These are phyloP conservation scores for Desmophyllum pertusum DNA, from an alignment of 92 coral and sea anemone genomes.

Conservation along the genomic window DNA sequence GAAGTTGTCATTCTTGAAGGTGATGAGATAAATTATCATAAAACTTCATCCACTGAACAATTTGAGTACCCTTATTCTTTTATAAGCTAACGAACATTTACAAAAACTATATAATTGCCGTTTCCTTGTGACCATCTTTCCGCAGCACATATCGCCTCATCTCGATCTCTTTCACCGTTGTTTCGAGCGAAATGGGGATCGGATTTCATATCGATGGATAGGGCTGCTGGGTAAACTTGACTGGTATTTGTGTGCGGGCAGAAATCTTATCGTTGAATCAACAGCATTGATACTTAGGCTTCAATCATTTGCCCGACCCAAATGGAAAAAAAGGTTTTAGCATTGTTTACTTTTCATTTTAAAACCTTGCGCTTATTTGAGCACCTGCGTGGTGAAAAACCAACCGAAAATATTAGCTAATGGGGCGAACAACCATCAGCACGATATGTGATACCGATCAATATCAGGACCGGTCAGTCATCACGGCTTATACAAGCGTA, in stretches of 20 bases:
- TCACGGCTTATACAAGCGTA: background rate
- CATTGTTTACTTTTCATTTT: constrained; percentile 79
- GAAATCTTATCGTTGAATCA: constrained; percentile 59
- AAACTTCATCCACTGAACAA: background rate
- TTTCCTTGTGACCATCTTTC: background rate
- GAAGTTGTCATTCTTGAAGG: constrained; percentile 21
- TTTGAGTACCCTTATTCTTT: background rate
- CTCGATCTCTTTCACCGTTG: background rate
- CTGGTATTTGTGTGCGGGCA: constrained; percentile 37
- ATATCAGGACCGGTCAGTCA: constrained; percentile 5
- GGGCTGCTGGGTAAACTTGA: constrained; percentile 67
- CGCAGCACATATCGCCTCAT: background rate
- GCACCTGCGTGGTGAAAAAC: constrained; percentile 78
- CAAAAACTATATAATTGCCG: background rate
- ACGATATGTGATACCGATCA: constrained; percentile 32
- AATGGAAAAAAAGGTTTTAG: constrained; percentile 68
- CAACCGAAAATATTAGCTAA: constrained; percentile 62
- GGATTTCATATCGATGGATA: constrained; percentile 57
- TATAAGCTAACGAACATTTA: background rate
- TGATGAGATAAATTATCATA: constrained; percentile 2
- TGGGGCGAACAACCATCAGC: constrained; percentile 29
- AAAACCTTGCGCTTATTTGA: constrained; percentile 68
- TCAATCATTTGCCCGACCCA: constrained; percentile 65
- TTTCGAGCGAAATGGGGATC: constrained; percentile 45
- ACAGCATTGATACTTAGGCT: constrained; percentile 55